phyloP scores from a whole-genome alignment of 2,113 vertebrate species.

The Tachuris rubrigastra region DNA sequence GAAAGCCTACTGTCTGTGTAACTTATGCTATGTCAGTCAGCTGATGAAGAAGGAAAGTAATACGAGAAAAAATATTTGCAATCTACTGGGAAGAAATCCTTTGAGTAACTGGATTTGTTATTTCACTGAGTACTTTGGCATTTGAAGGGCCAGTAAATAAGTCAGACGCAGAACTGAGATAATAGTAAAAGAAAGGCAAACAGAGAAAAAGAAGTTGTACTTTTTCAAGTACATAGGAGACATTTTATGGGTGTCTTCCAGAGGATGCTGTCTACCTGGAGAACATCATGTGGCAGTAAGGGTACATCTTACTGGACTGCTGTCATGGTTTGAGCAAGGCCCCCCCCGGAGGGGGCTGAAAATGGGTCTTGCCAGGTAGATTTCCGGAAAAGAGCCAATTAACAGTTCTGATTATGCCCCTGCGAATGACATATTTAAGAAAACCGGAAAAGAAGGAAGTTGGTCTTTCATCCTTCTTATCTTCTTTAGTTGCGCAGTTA shows the following conservation, averaged over 20 bases:
- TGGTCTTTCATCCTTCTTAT: too few relatives aligned
- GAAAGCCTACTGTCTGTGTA: background rate
- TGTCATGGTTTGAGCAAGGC: too few relatives aligned
- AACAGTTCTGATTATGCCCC: too few relatives aligned
- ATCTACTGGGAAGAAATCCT: background rate
- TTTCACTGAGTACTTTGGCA: background rate
- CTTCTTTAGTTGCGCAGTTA: too few relatives aligned
- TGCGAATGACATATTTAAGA: too few relatives aligned
- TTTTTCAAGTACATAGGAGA: background rate
- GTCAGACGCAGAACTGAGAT: background rate
- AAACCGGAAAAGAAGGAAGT: too few relatives aligned
- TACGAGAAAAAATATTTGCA: background rate
- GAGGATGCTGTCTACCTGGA: background rate
- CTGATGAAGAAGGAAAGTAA: background rate
- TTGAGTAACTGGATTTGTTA: background rate
- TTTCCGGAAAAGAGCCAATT: too few relatives aligned
- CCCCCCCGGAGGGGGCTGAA: too few relatives aligned
- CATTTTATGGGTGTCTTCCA: background rate
- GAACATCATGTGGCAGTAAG: background rate
- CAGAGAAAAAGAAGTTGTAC: background rate
- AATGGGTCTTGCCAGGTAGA: too few relatives aligned
- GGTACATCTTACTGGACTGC: background rate
- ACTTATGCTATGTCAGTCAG: fast-evolving
- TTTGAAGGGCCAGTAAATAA: background rate
- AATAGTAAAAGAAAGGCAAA: background rate